phyloP scores from a whole-genome alignment of 1,140 invertebrate species.

The Neocloeon triangulifer region DNA sequence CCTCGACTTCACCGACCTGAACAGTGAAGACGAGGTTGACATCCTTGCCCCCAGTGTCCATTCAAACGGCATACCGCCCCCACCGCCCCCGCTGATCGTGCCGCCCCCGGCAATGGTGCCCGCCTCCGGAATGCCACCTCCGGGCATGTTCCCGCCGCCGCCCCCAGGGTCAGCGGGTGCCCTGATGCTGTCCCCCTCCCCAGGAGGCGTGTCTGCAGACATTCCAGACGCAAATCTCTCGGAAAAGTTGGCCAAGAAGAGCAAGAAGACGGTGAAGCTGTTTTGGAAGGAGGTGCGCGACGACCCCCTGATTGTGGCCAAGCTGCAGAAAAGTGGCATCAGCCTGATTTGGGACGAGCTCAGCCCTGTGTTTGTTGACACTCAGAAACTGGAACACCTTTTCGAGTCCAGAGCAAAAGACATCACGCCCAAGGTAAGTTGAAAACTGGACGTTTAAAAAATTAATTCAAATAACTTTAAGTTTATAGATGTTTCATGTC shows the following conservation, averaged over 20 bases:
- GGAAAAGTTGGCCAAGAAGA: constrained; percentile 61
- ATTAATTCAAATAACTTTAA: neutral
- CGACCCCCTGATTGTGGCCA: constrained; percentile 47
- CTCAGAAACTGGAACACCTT: constrained; percentile 82
- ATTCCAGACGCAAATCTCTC: too few relatives aligned
- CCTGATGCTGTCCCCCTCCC: constrained; percentile 8
- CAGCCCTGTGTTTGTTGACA: constrained; percentile 62
- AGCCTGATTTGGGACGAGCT: constrained; percentile 89
- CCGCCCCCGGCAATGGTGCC: constrained; percentile 18
- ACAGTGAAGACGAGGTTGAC: constrained; percentile 33
- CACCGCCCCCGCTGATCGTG: constrained; percentile 10
- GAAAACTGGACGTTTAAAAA: neutral
- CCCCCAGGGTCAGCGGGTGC: constrained; percentile 16
- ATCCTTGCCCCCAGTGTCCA: constrained; percentile 9
- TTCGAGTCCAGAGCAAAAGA: constrained; percentile 96
- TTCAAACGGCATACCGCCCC: constrained; percentile 11
- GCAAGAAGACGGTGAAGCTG: constrained; percentile 96
- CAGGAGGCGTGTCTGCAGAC: constrained; percentile 11
- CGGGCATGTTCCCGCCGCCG: constrained; percentile 18
- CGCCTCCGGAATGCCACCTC: constrained; percentile 19
- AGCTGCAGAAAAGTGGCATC: constrained; percentile 29
- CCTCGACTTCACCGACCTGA: constrained; percentile 86
- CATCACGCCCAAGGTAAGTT: constrained; percentile 66
- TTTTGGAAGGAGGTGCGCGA: constrained; percentile 94
- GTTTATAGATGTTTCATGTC: neutral